These are phyloP conservation scores for Taeniopygia guttata DNA, from an alignment of 2,797 vertebrate genomes.

Conservation along the genomic window DNA sequence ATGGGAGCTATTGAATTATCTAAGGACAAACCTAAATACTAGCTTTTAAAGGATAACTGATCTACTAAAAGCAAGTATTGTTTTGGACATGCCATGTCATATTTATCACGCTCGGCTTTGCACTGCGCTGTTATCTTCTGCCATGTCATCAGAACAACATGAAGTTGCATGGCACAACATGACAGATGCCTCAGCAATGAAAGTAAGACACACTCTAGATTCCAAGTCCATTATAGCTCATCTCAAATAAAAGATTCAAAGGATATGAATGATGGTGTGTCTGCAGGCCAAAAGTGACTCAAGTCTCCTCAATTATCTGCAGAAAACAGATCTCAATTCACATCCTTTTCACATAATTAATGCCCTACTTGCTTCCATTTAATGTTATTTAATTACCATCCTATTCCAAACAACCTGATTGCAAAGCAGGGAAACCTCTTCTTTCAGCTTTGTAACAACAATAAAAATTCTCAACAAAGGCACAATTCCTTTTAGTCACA, in stretches of 20 bases:
- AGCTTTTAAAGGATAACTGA: constrained; percentile 69
- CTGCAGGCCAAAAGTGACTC: constrained; percentile 41
- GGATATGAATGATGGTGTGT: constrained; percentile 9
- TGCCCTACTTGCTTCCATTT: constrained; percentile 8
- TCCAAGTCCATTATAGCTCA: constrained; percentile 29
- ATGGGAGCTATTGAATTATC: constrained; percentile 68
- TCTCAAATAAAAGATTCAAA: constrained; percentile 57
- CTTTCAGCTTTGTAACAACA: background rate
- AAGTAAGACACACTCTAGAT: constrained; percentile 39
- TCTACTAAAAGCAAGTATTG: constrained; percentile 66
- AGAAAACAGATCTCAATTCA: constrained; percentile 29
- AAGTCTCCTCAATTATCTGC: constrained; percentile 14
- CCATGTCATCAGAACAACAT: constrained; percentile 20
- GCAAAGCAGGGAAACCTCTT: background rate
- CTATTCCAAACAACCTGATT: constrained; percentile 16
- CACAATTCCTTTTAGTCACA: background rate
- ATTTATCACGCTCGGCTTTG: constrained; percentile 47
- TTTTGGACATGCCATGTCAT: constrained; percentile 49
- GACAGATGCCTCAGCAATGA: constrained; percentile 61
- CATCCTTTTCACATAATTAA: constrained; percentile 12
- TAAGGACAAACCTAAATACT: constrained; percentile 70
- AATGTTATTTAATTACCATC: constrained; percentile 43
- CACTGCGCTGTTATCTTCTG: constrained; percentile 23
- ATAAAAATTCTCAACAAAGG: background rate
- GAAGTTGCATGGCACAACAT: constrained; percentile 3